These are phyloP conservation scores for Semicossyphus pulcher DNA, from an alignment of 2,113 vertebrate genomes.

Conservation along the genomic window DNA sequence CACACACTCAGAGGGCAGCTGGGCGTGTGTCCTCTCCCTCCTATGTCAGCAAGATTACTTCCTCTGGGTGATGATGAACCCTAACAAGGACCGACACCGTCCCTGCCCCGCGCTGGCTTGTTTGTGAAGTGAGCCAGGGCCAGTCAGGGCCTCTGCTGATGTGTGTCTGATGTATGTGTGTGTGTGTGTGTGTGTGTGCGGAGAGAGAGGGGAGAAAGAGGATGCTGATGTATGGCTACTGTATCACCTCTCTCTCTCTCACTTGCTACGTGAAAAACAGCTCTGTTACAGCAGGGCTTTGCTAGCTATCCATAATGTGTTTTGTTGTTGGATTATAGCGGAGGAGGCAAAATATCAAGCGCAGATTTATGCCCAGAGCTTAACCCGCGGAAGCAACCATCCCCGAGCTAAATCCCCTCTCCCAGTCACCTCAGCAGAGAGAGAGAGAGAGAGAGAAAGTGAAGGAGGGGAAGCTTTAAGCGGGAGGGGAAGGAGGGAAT, in stretches of 20 bases:
- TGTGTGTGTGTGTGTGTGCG: not conserved
- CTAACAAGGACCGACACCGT: constrained; percentile 49
- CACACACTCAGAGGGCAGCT: constrained; percentile 25
- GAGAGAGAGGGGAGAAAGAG: not conserved
- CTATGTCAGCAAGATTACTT: constrained; percentile 67
- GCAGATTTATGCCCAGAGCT: constrained; percentile 47
- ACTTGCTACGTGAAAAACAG: not conserved
- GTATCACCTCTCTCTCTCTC: constrained; percentile 18
- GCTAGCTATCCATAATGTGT: constrained; percentile 40
- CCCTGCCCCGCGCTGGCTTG: constrained; percentile 38
- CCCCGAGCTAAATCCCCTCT: constrained; percentile 48
- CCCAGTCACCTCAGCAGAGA: constrained; percentile 19
- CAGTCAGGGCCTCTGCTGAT: constrained; percentile 41
- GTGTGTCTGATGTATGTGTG: constrained; percentile 15
- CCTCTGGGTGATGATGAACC: constrained; percentile 54
- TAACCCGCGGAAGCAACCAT: constrained; percentile 44
- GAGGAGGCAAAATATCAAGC: constrained; percentile 49
- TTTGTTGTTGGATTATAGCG: constrained; percentile 64
- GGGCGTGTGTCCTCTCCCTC: constrained; percentile 45
- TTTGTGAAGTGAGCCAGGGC: constrained; percentile 61
- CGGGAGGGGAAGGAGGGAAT: constrained; percentile 33
- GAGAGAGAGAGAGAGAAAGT: constrained; percentile 27
- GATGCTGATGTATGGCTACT: not conserved
- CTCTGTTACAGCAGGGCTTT: constrained; percentile 31
- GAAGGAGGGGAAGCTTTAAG: constrained; percentile 26